Conservation (phyloP, 2,113 vertebrate species). For the Seriola aureovittata region DNA sequence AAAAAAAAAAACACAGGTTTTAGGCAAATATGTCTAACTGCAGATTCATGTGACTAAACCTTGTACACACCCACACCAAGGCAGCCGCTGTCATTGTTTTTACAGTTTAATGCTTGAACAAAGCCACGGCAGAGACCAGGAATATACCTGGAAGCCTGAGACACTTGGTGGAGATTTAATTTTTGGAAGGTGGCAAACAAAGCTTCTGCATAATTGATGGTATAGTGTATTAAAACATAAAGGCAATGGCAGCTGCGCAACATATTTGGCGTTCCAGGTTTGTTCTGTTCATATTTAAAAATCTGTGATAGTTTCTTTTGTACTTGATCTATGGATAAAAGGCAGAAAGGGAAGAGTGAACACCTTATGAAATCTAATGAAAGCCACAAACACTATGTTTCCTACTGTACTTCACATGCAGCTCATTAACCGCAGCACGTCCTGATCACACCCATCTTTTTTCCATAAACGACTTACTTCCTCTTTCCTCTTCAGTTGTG, state of each 20-base stretch:
- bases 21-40: background rate
- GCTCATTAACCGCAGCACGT: conserved; percentile 16
- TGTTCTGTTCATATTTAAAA: background rate
- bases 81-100: too few species aligned
- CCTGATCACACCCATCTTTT: conserved; percentile 46
- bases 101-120: background rate
- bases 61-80: background rate
- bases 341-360: background rate
- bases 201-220: background rate
- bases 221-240: background rate
- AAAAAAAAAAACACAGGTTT: too few species aligned
- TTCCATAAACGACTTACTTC: conserved; percentile 55
- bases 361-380: background rate
- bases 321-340: background rate
- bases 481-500: conserved; percentile 50
- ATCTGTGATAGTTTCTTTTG: background rate
- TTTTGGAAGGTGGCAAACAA: background rate
- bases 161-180: background rate
- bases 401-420: background rate
- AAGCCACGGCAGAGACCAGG: background rate
- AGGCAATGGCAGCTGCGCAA: too few species aligned
- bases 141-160: background rate
- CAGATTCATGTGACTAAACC: background rate
- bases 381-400: conserved; percentile 15
- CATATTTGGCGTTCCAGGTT: too few species aligned